Percentiles rank a stretch among this genome's conserved stretches.
phyloP scores from a whole-genome alignment of 1,140 invertebrate species.

The Dryas iulia region DNA sequence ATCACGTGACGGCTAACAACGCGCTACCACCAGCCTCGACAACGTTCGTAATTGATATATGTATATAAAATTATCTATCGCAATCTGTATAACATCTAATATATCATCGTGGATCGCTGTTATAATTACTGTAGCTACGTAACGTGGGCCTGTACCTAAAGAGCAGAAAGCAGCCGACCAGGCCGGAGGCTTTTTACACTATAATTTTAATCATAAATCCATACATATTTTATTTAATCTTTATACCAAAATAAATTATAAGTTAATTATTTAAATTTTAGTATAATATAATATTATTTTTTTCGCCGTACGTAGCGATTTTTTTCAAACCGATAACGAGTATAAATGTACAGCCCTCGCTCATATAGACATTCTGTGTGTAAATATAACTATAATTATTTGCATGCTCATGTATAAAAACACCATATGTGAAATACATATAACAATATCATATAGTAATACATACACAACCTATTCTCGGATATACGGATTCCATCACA shows the following conservation, averaged over 20 bases:
- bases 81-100: constrained; percentile 16
- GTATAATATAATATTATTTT: constrained; percentile 30
- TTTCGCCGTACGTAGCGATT: constrained; percentile 16
- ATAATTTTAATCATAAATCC: constrained; percentile 27
- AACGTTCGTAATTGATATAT: constrained; percentile 16
- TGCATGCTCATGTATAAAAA: constrained; percentile 29
- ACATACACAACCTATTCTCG: constrained; percentile 23
- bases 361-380: constrained; percentile 13
- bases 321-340: constrained; percentile 20
- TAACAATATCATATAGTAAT: constrained; percentile 16
- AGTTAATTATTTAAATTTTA: constrained; percentile 37
- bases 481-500: constrained; percentile 10
- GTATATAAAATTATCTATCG: constrained; percentile 22
- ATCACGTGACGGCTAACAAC: neutral
- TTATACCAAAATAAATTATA: constrained; percentile 40
- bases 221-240: constrained; percentile 27
- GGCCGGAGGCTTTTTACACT: constrained; percentile 3
- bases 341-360: constrained; percentile 12
- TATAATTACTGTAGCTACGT: constrained; percentile 10
- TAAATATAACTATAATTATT: constrained; percentile 31
- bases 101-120: constrained; percentile 14
- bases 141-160: constrained; percentile 1
- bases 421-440: neutral
- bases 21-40: constrained; percentile 5
- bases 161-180: constrained; percentile 3